A percentile compares a stretch with the other conserved stretches of the same genome.
phyloP scores from a whole-genome alignment of 2,113 vertebrate genomes.

The Silurus glanis region DNA sequence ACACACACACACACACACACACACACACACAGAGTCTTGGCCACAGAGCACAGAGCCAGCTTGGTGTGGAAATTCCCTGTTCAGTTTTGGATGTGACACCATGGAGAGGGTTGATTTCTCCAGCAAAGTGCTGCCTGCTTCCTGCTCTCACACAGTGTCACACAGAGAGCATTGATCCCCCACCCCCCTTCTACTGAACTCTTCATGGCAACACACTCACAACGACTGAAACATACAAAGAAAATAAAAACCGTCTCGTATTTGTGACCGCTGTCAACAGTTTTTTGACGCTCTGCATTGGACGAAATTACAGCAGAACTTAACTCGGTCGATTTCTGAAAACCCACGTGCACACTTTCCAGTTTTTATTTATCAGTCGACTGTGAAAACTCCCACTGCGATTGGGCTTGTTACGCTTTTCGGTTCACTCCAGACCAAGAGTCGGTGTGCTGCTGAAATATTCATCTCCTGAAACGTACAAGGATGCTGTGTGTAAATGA shows the following conservation, averaged over 20 bases:
- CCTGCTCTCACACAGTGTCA: slow-evolving; percentile 44
- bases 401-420: slow-evolving; percentile 16
- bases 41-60: slow-evolving; percentile 19
- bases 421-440: slow-evolving; percentile 27
- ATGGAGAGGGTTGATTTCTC: slow-evolving; percentile 15
- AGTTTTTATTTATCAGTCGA: slow-evolving; percentile 16
- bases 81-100: not conserved
- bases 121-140: slow-evolving; percentile 35
- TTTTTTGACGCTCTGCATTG: not conserved
- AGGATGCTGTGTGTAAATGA: slow-evolving; percentile 36
- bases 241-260: not conserved
- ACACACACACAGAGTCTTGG: slow-evolving; percentile 22
- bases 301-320: slow-evolving; percentile 8
- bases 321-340: not conserved
- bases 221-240: not conserved
- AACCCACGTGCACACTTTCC: not conserved
- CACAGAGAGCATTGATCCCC: slow-evolving; percentile 63
- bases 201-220: slow-evolving; percentile 51
- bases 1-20: slow-evolving; percentile 40
- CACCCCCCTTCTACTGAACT: slow-evolving; percentile 66
- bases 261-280: not conserved
- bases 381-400: slow-evolving; percentile 20
- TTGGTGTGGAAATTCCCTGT: slow-evolving; percentile 25
- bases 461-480: slow-evolving; percentile 37
- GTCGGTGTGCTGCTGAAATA: slow-evolving; percentile 29